phyloP scores from a whole-genome alignment of 2,797 vertebrate genomes.

The Danio tinwini region DNA sequence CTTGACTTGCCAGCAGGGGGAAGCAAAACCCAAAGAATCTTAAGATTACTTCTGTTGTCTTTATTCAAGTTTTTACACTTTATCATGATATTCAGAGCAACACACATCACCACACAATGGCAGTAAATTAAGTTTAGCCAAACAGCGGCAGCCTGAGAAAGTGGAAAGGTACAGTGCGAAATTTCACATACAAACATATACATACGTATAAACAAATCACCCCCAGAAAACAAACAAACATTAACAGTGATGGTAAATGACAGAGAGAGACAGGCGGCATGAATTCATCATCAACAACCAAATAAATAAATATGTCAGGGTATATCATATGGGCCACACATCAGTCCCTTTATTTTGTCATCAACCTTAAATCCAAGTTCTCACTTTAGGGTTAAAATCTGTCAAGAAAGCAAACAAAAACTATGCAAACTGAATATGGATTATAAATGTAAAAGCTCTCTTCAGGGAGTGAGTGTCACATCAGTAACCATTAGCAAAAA shows the following conservation, averaged over 20 bases:
- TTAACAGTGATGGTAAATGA: constrained; percentile 3
- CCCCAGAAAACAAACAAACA: neutral
- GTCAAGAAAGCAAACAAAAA: neutral
- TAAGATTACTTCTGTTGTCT: constrained; percentile 7
- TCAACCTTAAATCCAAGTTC: too few species aligned
- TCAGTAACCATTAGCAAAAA: constrained; percentile 5
- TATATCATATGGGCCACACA: constrained; percentile 40
- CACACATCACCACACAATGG: constrained; percentile 28
- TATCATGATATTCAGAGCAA: constrained; percentile 28
- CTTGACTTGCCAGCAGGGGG: constrained; percentile 28
- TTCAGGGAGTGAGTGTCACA: neutral
- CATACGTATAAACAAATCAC: constrained; percentile 5
- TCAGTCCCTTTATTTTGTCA: too few species aligned
- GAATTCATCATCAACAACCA: constrained; percentile 30
- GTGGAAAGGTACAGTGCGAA: constrained; percentile 32
- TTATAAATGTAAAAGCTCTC: neutral
- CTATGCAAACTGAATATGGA: neutral
- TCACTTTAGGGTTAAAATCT: neutral
- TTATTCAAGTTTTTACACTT: constrained; percentile 53
- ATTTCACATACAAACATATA: constrained; percentile 23
- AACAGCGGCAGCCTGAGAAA: constrained; percentile 46
- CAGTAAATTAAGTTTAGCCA: constrained; percentile 25
- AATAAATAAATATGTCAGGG: constrained; percentile 26
- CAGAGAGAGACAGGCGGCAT: constrained; percentile 13
- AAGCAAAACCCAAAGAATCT: constrained; percentile 7